Conservation (phyloP, 2,797 vertebrate genomes). For the Ceryle rudis region DNA sequence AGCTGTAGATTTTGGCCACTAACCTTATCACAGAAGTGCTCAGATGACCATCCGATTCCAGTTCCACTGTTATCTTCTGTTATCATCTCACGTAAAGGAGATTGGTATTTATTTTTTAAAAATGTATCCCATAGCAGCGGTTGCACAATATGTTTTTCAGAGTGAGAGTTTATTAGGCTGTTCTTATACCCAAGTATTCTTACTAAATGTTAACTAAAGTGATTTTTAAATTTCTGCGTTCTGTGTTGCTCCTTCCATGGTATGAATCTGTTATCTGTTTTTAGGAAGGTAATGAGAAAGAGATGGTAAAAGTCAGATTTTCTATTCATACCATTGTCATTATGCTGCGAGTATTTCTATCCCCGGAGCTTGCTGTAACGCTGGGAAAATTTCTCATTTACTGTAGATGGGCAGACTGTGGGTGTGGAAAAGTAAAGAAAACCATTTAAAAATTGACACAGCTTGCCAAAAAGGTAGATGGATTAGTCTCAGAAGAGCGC, state of each 20-base stretch:
- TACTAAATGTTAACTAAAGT: not conserved
- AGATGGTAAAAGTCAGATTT: not conserved
- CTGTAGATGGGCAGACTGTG: not conserved
- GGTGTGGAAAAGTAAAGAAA: conserved; percentile 7
- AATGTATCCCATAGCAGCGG: not conserved
- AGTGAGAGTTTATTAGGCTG: not conserved
- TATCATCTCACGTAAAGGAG: not conserved
- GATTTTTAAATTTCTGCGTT: not conserved
- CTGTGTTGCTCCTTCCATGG: not conserved
- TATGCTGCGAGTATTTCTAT: not conserved
- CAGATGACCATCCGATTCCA: not conserved
- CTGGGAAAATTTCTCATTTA: not conserved
- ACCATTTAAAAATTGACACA: not conserved
- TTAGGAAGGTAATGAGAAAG: not conserved
- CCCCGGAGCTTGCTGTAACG: not conserved
- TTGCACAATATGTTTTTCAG: not conserved
- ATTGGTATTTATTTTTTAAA: not conserved
- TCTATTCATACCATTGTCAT: not conserved
- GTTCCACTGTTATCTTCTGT: not conserved
- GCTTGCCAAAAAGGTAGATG: not conserved
- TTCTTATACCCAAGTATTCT: not conserved
- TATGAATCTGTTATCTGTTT: not conserved
- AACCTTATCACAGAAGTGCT: not conserved
- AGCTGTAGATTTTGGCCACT: not conserved
- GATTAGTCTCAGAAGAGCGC: not conserved